Conservation (phyloP, 2,888 invertebrate species). For the Cremastobaeus sp. region DNA sequence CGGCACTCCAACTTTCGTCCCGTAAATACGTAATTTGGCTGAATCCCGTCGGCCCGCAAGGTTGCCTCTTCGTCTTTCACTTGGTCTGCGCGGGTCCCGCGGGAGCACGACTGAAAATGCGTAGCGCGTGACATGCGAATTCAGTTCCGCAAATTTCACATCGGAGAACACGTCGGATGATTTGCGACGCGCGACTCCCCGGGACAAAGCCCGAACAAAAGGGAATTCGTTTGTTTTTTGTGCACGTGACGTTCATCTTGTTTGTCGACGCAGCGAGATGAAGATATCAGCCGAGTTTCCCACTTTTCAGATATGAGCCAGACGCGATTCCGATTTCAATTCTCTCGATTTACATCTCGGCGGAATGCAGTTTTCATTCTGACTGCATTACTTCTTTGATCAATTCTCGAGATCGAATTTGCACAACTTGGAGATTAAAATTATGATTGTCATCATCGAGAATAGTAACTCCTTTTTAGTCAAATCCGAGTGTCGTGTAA, state of each 20-base stretch:
- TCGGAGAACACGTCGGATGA: conserved; percentile 47
- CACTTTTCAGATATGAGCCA: conserved; percentile 18
- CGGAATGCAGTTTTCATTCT: background rate
- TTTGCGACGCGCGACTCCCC: conserved; percentile 45
- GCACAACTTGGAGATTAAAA: too few species aligned
- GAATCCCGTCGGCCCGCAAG: conserved; percentile 65
- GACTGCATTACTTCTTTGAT: too few species aligned
- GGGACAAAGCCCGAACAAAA: conserved; percentile 40
- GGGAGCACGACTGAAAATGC: conserved; percentile 43
- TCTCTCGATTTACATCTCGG: conserved; percentile 1
- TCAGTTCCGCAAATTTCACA: conserved; percentile 56
- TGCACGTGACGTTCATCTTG: conserved; percentile 39
- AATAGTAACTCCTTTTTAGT: too few species aligned
- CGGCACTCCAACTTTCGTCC: conserved; percentile 68
- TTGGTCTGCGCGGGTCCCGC: conserved; percentile 37
- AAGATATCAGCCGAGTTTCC: conserved; percentile 24
- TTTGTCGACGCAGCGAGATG: conserved; percentile 33
- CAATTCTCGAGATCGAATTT: too few species aligned
- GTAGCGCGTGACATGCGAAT: conserved; percentile 56
- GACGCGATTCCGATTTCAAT: conserved; percentile 23
- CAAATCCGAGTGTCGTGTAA: too few species aligned
- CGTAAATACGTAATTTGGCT: conserved; percentile 72
- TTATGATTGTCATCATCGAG: too few species aligned
- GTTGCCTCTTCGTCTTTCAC: conserved; percentile 27
- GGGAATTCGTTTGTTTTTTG: conserved; percentile 56